These are phyloP conservation scores for Hylomyscus alleni DNA, from an alignment of 2,797 vertebrate genomes.

Conservation along the genomic window DNA sequence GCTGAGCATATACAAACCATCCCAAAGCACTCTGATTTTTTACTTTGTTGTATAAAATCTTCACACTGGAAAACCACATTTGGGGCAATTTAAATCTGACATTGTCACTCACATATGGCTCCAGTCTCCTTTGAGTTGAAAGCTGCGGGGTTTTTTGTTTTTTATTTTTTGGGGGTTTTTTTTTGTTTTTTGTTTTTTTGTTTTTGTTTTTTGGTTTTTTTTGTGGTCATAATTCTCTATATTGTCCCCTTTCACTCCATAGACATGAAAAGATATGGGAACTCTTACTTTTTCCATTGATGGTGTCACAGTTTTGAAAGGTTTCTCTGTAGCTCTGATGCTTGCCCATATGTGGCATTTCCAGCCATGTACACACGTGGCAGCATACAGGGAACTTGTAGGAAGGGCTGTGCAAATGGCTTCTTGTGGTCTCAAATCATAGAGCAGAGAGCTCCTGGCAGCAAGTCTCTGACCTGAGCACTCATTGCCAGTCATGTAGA, in stretches of 20 bases:
- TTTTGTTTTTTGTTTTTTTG: too few relatives aligned
- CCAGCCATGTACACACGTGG: background rate
- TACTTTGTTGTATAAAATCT: background rate
- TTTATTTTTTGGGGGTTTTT: too few relatives aligned
- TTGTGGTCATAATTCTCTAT: background rate
- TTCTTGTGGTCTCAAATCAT: background rate
- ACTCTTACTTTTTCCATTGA: background rate
- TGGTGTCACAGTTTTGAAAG: background rate
- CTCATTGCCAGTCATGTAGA: background rate
- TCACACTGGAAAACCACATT: background rate
- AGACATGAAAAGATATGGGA: background rate
- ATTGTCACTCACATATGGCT: background rate
- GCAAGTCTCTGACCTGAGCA: background rate
- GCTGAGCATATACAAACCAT: too few relatives aligned
- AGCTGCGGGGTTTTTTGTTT: background rate
- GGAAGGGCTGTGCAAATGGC: background rate
- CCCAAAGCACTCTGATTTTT: background rate
- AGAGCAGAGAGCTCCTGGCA: background rate
- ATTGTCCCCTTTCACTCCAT: background rate
- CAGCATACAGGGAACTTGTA: background rate
- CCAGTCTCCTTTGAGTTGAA: background rate
- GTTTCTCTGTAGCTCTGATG: background rate
- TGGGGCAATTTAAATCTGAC: background rate
- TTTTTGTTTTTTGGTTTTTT: background rate
- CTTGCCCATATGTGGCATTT: background rate